Evolutionary conservation across 2,797 vertebrate species (phyloP).

Genomic region (Microctenopoma steveboyesi): DNA sequence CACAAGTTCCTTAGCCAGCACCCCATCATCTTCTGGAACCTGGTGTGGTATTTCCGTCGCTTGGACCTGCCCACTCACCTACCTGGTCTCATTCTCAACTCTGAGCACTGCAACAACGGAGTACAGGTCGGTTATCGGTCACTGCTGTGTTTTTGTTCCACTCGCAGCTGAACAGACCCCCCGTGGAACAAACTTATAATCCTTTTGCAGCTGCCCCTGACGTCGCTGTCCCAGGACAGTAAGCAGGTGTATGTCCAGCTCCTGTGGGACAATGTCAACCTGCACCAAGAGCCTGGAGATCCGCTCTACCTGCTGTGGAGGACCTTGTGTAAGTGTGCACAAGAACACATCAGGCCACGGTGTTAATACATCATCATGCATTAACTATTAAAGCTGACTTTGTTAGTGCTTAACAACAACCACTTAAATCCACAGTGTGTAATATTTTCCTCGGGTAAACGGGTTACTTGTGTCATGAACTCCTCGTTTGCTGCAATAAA

Average conservation of each 20-base stretch:
- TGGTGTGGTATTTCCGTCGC: slow-evolving; percentile 96
- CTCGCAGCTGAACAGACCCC: background rate
- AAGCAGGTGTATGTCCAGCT: slow-evolving; percentile 95
- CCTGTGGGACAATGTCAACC: slow-evolving; percentile 97
- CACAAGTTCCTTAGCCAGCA: slow-evolving; percentile 98
- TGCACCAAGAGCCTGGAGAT: slow-evolving; percentile 92
- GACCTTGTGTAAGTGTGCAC: slow-evolving; percentile 88
- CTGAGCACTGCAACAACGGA: slow-evolving; percentile 96
- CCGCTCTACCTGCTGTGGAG: slow-evolving; percentile 95
- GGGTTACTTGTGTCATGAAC: background rate
- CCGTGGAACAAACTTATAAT: background rate
- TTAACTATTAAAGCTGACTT: background rate
- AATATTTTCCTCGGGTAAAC: too few species aligned
- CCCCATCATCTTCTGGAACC: slow-evolving; percentile 99
- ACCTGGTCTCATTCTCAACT: slow-evolving; percentile 94
- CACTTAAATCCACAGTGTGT: background rate
- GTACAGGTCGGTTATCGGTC: slow-evolving; percentile 83
- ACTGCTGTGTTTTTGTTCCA: too few species aligned
- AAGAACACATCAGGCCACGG: background rate
- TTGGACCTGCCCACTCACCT: slow-evolving; percentile 94
- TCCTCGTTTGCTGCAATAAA: background rate
- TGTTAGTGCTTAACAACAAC: too few species aligned
- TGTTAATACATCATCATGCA: too few species aligned
- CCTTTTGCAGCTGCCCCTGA: slow-evolving; percentile 88
- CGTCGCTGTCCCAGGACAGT: slow-evolving; percentile 93